These are phyloP conservation scores for Lithophane ornitopus DNA, from an alignment of 2,888 invertebrate species.

Conservation along the genomic window DNA sequence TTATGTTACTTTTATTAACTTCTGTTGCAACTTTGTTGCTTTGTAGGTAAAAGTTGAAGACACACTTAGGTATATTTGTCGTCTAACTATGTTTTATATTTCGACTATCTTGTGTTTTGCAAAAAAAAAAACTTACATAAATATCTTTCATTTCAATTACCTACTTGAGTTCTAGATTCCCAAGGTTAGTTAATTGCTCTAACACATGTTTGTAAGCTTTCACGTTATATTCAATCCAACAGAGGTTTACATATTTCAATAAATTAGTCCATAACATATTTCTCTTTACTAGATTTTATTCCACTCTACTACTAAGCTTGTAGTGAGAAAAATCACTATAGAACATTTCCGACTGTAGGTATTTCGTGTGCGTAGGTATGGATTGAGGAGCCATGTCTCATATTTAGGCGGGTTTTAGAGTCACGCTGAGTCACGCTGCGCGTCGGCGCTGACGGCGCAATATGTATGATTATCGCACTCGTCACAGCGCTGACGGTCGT, in stretches of 20 bases:
- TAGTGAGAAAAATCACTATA: constrained; percentile 8
- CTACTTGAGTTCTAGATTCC: not conserved
- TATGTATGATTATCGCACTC: no score
- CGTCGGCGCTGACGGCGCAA: no score
- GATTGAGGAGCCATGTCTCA: no score
- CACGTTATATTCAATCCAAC: not conserved
- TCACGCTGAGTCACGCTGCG: no score
- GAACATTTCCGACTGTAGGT: not conserved
- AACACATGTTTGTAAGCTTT: not conserved
- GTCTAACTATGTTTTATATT: not conserved
- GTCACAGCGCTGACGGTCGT: no score
- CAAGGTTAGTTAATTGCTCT: not conserved
- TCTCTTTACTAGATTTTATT: not conserved
- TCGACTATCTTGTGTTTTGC: not conserved
- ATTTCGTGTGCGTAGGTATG: no score
- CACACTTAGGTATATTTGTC: not conserved
- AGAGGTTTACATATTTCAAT: not conserved
- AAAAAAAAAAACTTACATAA: not conserved
- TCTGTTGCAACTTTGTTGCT: not conserved
- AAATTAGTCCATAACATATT: not conserved
- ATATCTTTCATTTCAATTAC: not conserved
- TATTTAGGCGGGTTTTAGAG: no score
- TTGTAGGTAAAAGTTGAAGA: no score
- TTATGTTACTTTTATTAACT: not conserved
- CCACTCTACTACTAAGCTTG: not conserved